Evolutionary conservation across 1,140 invertebrate genomes (phyloP).

Genomic region (Ganaspis sp.): DNA sequence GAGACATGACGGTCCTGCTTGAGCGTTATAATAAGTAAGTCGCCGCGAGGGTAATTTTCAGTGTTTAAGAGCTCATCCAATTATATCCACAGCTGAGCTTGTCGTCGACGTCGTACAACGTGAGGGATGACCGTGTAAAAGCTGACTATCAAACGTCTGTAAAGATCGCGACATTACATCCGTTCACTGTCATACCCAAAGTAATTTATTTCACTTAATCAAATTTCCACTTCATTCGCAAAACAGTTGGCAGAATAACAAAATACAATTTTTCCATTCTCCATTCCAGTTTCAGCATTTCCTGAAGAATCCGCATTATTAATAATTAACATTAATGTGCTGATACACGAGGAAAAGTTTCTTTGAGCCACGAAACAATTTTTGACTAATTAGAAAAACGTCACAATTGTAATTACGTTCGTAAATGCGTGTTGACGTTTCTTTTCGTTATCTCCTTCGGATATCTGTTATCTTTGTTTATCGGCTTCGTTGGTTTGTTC

Average conservation of each 20-base stretch:
- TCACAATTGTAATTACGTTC: not conserved
- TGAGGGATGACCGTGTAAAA: constrained; percentile 61
- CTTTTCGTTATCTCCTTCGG: too few relatives aligned
- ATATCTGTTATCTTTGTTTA: too few relatives aligned
- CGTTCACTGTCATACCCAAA: constrained; percentile 22
- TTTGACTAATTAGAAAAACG: too few relatives aligned
- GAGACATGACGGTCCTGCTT: constrained; percentile 58
- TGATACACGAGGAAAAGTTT: too few relatives aligned
- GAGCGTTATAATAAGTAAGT: constrained; percentile 70
- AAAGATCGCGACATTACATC: constrained; percentile 27
- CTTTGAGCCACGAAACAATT: too few relatives aligned
- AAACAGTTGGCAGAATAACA: not conserved
- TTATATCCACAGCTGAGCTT: constrained; percentile 68
- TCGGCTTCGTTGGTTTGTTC: too few relatives aligned
- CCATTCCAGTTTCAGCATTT: too few relatives aligned
- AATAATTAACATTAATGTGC: too few relatives aligned
- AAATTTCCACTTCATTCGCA: not conserved
- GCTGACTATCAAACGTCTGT: constrained; percentile 43
- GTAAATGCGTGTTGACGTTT: not conserved
- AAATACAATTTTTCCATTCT: too few relatives aligned
- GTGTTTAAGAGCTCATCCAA: constrained; percentile 72
- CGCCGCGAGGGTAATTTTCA: constrained; percentile 70
- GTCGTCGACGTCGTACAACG: constrained; percentile 61
- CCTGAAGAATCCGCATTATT: too few relatives aligned
- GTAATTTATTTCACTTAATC: constrained; percentile 19